Base-by-base conservation (phyloP, 1,140 invertebrate genomes). In the Drosophila paulistorum region DNA sequence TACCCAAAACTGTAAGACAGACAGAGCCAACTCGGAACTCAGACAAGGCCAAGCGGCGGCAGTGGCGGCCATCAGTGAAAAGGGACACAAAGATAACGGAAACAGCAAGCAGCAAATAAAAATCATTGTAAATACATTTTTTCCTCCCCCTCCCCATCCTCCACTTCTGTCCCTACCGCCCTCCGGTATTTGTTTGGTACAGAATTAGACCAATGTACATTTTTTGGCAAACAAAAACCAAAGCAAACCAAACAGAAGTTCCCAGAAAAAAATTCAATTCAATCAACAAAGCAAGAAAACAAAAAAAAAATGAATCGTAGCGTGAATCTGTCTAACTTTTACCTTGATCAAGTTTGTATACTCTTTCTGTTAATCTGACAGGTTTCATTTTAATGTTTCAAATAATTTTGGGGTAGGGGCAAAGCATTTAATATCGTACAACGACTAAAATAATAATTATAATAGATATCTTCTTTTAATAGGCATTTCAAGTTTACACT, bases 61-160 rank as follows among this genome's bases (percentile, higher is more conserved):
- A 11, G 37, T 11, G 11, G 11, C 37, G 23, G 65, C 58, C 61
- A 73, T 42, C 51, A 68, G 48, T 30, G 55, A 65, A 74, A 77
- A 79, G 72, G 79, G 62, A 77, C 83, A 69, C 63, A 69, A 59
- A 76, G 81, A 84, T 84, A 84, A 80, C 74, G 81, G 77, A 86
- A 85, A 66, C 68, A 70, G 41, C 61, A 55, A 62, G 65, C 68
- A 70, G 51, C 77, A 73, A 80, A 86, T 86, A 87, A 86, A 86
- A 86, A 85, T 86, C 82, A 80, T 84, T 90, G 77, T 89, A 78
- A 89, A 87, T 76, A 89, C 59, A 45, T 68, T 79, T 79, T 54
- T 63, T 20, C 64, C 64, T 48, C 64, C 20, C 55, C 35, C 37
- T 51, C 10, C 51, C 17, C 5, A 10, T n/a, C 9, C 45, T 9